Conservation (phyloP, 2,888 invertebrate genomes). For the Eumerus sabulonum region DNA sequence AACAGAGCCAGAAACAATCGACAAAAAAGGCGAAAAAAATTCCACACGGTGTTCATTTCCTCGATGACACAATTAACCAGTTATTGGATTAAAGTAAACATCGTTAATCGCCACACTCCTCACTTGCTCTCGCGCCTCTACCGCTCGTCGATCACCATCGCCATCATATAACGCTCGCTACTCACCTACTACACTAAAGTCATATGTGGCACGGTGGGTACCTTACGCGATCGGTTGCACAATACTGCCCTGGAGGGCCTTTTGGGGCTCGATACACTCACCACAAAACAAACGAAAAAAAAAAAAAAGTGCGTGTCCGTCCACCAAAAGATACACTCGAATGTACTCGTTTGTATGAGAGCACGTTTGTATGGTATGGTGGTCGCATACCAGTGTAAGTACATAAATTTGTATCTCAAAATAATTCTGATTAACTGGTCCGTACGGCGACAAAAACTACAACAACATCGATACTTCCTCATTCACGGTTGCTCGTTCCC, state of each 20-base stretch:
- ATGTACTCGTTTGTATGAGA: too few relatives aligned
- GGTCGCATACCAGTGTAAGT: too few relatives aligned
- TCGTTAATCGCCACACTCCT: conserved; percentile 46
- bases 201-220: not conserved
- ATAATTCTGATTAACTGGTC: conserved; percentile 35
- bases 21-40: conserved; percentile 35
- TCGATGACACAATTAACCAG: conserved; percentile 68
- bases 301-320: not conserved
- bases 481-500: too few relatives aligned
- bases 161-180: too few relatives aligned
- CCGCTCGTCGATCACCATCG: not conserved
- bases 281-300: not conserved
- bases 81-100: conserved; percentile 64
- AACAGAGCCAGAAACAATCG: conserved; percentile 2
- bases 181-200: too few relatives aligned
- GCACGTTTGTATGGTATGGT: too few relatives aligned
- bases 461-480: too few relatives aligned
- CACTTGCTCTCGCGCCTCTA: conserved; percentile 38
- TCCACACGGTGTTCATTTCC: conserved; percentile 59
- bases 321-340: conserved; percentile 16
- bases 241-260: conserved; percentile 39
- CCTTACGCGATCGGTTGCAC: conserved; percentile 45
- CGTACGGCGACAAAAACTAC: conserved; percentile 10
- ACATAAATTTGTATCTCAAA: too few relatives aligned
- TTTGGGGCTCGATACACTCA: conserved; percentile 6